phyloP scores from a whole-genome alignment of 2,888 invertebrate genomes.

The Cephus rjabovi region DNA sequence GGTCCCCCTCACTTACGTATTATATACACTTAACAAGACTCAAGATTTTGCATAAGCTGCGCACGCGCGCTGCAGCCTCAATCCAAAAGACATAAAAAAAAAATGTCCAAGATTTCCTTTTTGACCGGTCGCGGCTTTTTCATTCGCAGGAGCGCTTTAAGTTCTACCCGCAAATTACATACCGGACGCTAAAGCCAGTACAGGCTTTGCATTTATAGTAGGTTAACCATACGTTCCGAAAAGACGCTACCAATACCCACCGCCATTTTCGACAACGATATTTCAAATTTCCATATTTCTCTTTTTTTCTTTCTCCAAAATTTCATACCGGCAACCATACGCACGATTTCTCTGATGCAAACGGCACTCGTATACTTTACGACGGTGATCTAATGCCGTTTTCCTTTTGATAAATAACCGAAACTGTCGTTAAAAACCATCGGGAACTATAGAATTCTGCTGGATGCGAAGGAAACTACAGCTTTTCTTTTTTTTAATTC shows the following conservation, averaged over 20 bases:
- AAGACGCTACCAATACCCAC: not conserved
- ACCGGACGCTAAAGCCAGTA: not conserved
- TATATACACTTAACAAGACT: constrained; percentile 13
- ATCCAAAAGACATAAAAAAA: constrained; percentile 11
- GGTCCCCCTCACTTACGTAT: constrained; percentile 16
- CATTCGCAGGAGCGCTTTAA: not conserved
- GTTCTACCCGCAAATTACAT: not conserved
- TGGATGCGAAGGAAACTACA: too few species aligned
- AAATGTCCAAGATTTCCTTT: not conserved
- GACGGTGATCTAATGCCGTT: too few species aligned
- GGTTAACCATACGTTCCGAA: not conserved
- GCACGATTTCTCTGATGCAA: too few species aligned
- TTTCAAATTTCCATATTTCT: not conserved
- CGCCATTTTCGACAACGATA: not conserved
- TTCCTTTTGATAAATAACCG: too few species aligned
- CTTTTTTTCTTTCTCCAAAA: too few species aligned
- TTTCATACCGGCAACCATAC: not conserved
- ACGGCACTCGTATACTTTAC: too few species aligned
- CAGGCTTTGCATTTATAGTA: not conserved
- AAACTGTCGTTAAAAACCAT: too few species aligned
- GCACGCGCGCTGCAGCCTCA: constrained; percentile 15
- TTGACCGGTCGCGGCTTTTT: constrained; percentile 4
- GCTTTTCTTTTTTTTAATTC: too few species aligned
- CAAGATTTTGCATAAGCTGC: constrained; percentile 25
- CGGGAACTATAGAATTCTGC: too few species aligned